A percentile compares a stretch with the other conserved stretches of the same genome.
These are phyloP conservation scores for Octopus sinensis DNA, from an alignment of 1,140 invertebrate genomes.

Conservation along the genomic window DNA sequence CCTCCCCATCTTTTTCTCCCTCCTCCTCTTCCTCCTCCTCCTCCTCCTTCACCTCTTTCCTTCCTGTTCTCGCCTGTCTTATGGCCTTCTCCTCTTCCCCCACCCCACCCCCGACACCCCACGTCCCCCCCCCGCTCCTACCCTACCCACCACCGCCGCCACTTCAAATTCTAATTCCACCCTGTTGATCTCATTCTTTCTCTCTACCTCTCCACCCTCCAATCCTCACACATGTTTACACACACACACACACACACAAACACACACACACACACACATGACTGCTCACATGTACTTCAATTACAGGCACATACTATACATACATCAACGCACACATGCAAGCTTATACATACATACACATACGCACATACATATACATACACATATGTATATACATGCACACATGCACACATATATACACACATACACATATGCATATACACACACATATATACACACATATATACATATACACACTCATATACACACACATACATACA, in stretches of 20 bases:
- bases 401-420: neutral
- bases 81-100: neutral
- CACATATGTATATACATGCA: neutral
- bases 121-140: neutral
- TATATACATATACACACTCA: neutral
- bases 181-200: neutral
- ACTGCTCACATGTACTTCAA: neutral
- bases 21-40: neutral
- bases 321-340: neutral
- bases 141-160: too few relatives aligned
- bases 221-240: neutral
- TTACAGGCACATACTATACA: neutral
- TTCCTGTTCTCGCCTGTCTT: neutral
- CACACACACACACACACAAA: neutral
- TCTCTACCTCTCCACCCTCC: neutral
- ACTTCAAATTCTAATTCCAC: neutral
- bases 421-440: neutral
- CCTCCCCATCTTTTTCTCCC: neutral
- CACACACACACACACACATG: neutral
- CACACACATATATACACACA: neutral
- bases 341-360: neutral
- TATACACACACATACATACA: neutral
- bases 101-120: neutral
- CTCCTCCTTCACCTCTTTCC: neutral
- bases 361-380: neutral